These are phyloP conservation scores for Coluber constrictor DNA, from an alignment of 2,797 vertebrate genomes.

Conservation along the genomic window DNA sequence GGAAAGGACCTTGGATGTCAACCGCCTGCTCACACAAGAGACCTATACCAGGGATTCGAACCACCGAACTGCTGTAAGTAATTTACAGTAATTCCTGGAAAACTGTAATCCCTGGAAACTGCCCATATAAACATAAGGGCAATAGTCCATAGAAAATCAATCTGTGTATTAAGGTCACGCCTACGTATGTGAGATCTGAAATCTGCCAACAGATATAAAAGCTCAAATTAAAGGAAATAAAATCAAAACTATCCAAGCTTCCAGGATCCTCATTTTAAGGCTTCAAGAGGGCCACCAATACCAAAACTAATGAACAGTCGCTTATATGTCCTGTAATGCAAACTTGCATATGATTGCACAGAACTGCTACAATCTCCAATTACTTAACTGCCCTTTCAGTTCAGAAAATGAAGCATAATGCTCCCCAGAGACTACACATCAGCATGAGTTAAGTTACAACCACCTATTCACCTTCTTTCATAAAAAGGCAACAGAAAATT, in stretches of 20 bases:
- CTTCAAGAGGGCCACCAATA: neutral
- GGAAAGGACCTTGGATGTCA: too few relatives aligned
- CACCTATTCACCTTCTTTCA: neutral
- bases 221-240: neutral
- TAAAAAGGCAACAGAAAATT: neutral
- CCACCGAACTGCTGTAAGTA: too few relatives aligned
- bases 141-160: constrained; percentile 1
- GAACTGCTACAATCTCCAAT: neutral
- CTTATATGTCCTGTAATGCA: neutral
- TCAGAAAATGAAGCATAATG: neutral
- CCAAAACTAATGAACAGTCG: neutral
- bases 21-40: too few relatives aligned
- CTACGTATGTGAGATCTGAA: neutral
- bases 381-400: neutral
- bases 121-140: constrained; percentile 11
- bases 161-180: neutral
- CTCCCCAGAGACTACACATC: neutral
- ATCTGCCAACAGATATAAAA: neutral
- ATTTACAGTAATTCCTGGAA: neutral
- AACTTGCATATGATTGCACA: neutral
- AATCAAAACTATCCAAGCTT: neutral
- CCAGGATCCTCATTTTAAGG: neutral
- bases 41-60: too few relatives aligned
- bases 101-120: neutral
- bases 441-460: neutral